Evolutionary conservation across 2,888 invertebrate species (phyloP).

Genomic region (Polia nebulosa): DNA sequence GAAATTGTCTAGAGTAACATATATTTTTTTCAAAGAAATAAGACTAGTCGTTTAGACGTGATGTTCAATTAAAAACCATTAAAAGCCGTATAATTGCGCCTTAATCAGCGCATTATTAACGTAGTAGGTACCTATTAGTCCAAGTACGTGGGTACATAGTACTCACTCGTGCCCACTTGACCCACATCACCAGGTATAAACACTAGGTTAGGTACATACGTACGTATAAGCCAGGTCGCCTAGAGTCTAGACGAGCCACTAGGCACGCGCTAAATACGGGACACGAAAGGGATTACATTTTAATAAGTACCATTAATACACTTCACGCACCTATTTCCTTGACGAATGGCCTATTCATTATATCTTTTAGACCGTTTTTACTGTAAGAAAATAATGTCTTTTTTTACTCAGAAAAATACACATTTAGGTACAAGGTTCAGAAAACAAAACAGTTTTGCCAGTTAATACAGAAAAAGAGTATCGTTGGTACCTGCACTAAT

Average conservation of each 20-base stretch:
- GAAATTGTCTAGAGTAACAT: too few species aligned
- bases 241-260: constrained; percentile 49
- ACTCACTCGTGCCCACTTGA: constrained; percentile 54
- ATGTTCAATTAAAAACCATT: too few species aligned
- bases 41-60: too few species aligned
- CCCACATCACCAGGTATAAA: constrained; percentile 52
- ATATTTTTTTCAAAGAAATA: too few species aligned
- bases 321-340: constrained; percentile 12
- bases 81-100: too few species aligned
- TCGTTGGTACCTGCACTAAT: too few species aligned
- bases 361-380: neutral
- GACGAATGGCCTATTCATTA: neutral
- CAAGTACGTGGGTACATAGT: constrained; percentile 41
- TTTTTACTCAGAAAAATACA: too few species aligned
- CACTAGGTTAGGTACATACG: neutral
- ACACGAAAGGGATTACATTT: constrained; percentile 26
- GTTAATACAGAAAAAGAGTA: too few species aligned
- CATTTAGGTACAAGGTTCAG: too few species aligned
- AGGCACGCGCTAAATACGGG: constrained; percentile 36
- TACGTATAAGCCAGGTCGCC: constrained; percentile 43
- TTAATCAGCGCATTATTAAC: constrained; percentile 6
- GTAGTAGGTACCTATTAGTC: constrained; percentile 1
- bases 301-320: constrained; percentile 38
- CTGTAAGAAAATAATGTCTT: neutral
- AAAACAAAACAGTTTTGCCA: too few species aligned